Conservation (phyloP, 2,113 vertebrate genomes). For the Aix galericulata region DNA sequence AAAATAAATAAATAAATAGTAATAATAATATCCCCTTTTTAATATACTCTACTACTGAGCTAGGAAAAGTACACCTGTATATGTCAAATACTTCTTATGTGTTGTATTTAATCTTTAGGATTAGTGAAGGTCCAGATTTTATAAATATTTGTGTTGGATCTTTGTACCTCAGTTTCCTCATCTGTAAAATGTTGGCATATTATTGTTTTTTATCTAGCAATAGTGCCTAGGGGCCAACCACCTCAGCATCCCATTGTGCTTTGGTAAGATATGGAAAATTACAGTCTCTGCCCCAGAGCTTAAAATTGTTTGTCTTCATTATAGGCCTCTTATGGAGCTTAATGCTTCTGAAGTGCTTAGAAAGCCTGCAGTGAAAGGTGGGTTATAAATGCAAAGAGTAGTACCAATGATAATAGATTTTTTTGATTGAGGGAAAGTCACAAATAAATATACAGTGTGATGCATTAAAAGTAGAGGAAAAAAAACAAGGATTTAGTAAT, state of each 20-base stretch:
- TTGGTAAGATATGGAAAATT: constrained; percentile 25
- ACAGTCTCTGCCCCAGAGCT: neutral
- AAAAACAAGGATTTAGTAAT: constrained; percentile 36
- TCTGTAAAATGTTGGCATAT: neutral
- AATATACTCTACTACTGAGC: neutral
- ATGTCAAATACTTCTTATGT: neutral
- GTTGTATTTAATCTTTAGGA: neutral
- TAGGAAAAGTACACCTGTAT: neutral
- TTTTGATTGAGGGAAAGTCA: neutral
- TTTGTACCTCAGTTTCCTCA: neutral
- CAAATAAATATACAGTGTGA: neutral
- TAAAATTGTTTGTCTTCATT: constrained; percentile 50
- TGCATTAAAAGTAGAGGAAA: constrained; percentile 45
- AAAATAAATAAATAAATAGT: neutral
- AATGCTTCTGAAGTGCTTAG: constrained; percentile 57
- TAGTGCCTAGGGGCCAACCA: neutral
- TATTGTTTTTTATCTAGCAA: neutral
- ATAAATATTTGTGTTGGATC: neutral
- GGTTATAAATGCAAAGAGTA: constrained; percentile 49
- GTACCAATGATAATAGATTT: constrained; percentile 36
- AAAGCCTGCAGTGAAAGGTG: constrained; percentile 56
- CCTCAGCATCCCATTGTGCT: neutral
- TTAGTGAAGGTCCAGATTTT: neutral
- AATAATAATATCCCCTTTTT: neutral
- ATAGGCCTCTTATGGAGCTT: constrained; percentile 35